Conservation (phyloP, 2,113 vertebrate genomes). For the Pteropus alecto region DNA sequence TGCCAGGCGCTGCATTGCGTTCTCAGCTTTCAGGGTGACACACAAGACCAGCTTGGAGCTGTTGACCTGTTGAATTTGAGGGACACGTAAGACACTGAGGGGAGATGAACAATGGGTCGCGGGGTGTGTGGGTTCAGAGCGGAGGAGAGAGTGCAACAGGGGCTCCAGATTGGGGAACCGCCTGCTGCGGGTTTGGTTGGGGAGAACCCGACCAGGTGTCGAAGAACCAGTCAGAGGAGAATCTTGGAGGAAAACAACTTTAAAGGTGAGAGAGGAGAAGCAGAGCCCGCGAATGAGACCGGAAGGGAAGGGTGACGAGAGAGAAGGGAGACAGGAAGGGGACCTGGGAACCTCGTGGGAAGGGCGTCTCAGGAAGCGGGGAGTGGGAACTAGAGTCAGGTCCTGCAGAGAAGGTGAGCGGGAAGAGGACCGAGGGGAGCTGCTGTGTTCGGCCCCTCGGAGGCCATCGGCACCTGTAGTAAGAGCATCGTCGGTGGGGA, state of each 20-base stretch:
- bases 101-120: fast-evolving
- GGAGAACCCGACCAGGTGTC: background rate
- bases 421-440: background rate
- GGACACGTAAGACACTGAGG: fast-evolving
- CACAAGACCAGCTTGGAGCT: background rate
- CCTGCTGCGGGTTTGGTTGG: background rate
- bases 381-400: background rate
- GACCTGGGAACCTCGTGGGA: background rate
- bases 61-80: background rate
- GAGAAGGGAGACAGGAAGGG: background rate
- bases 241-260: background rate
- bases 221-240: background rate
- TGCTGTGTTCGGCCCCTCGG: background rate
- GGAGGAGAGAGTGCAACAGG: background rate
- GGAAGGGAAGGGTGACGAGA: background rate
- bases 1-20: fast-evolving
- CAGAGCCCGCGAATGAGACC: background rate
- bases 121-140: background rate
- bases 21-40: background rate
- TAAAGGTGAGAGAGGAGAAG: background rate
- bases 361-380: background rate
- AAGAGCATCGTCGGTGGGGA: background rate
- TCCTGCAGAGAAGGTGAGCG: background rate
- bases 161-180: fast-evolving
- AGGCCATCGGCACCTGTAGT: background rate